A percentile compares a stretch with the other conserved stretches of the same genome.
Evolutionary conservation across 2,113 vertebrate genomes (phyloP).

Genomic region (Rallus limicola): DNA sequence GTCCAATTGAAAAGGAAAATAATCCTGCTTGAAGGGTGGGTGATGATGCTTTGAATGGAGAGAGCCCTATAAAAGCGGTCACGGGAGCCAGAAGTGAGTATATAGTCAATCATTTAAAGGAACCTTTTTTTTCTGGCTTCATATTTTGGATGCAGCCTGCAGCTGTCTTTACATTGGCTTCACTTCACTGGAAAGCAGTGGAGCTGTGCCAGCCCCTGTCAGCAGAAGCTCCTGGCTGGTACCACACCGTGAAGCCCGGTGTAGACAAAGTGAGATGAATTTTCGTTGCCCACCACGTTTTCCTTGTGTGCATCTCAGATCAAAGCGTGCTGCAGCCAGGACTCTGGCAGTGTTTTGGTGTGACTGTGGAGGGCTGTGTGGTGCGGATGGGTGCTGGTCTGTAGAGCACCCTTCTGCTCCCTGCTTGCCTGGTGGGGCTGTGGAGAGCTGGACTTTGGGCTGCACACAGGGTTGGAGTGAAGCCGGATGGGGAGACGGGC

Average conservation of each 20-base stretch:
- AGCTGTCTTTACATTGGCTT: constrained; percentile 52
- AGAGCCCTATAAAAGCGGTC: constrained; percentile 10
- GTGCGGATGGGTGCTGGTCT: accelerated
- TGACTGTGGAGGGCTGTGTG: background rate
- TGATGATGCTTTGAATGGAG: constrained; percentile 9
- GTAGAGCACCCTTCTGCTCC: accelerated
- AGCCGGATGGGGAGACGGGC: background rate
- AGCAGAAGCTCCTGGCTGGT: background rate
- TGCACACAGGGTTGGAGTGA: background rate
- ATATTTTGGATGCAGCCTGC: background rate
- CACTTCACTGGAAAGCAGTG: background rate
- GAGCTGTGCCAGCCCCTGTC: background rate
- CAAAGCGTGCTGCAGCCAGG: background rate
- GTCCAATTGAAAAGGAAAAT: constrained; percentile 10
- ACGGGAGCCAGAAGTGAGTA: background rate
- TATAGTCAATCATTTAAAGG: constrained; percentile 52
- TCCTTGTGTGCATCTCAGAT: background rate
- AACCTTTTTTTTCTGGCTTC: background rate
- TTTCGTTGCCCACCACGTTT: background rate
- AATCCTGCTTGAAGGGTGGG: constrained; percentile 19
- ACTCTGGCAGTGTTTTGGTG: background rate
- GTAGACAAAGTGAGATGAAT: background rate
- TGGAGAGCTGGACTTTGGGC: background rate
- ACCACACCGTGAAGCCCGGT: background rate
- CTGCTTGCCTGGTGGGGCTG: background rate